Evolutionary conservation across 2,797 vertebrate genomes (phyloP).

Genomic region (Anguilla anguilla): DNA sequence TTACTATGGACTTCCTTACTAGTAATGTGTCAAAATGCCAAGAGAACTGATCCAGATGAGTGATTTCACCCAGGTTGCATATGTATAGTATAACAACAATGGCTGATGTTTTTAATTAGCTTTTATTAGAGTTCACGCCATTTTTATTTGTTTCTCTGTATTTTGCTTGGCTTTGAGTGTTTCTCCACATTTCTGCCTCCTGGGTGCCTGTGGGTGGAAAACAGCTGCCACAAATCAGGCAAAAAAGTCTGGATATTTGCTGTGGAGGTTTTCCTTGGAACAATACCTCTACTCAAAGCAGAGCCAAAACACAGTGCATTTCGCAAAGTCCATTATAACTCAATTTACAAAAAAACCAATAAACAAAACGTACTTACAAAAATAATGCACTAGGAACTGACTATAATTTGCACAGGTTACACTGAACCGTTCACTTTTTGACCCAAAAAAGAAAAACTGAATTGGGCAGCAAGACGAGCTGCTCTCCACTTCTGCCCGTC

Average conservation of each 20-base stretch:
- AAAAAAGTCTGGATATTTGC: not conserved
- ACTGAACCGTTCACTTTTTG: not conserved
- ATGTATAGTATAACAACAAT: not conserved
- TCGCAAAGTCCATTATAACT: not conserved
- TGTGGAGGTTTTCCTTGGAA: conserved; percentile 11
- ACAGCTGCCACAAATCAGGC: conserved; percentile 23
- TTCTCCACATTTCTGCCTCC: conserved; percentile 8
- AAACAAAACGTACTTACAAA: not conserved
- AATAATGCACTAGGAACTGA: not conserved
- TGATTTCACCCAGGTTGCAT: not conserved
- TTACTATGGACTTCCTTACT: not conserved
- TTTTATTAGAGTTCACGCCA: not conserved
- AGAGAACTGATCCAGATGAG: not conserved
- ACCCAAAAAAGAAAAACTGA: not conserved
- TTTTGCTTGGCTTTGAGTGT: conserved; percentile 13
- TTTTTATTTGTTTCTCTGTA: conserved; percentile 15
- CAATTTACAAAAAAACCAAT: not conserved
- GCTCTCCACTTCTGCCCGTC: not conserved
- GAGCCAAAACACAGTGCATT: not conserved
- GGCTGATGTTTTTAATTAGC: not conserved
- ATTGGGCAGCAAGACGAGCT: not conserved
- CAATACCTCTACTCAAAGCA: not conserved
- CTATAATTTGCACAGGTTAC: not conserved
- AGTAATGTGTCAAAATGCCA: not conserved
- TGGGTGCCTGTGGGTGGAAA: conserved; percentile 7